Evolutionary conservation across 2,888 invertebrate species (phyloP).

Genomic region (Caenorhabditis panamensis): DNA sequence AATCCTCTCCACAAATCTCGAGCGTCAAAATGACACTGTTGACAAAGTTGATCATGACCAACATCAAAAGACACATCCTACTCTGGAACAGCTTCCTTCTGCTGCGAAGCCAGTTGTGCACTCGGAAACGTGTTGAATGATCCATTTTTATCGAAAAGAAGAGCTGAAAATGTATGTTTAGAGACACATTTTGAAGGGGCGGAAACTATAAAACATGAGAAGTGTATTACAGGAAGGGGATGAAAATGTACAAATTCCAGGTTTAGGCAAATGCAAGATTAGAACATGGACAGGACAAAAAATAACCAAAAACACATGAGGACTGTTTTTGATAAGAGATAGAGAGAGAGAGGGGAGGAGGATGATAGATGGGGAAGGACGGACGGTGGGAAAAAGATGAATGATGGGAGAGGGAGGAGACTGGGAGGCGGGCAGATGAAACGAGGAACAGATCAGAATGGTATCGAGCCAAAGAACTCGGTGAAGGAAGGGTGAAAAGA

Average conservation of each 20-base stretch:
- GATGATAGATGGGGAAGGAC: slow-evolving; percentile 2
- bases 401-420: slow-evolving; percentile 23
- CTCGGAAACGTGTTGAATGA: slow-evolving; percentile 64
- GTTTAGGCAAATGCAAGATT: slow-evolving; percentile 42
- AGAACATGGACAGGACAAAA: slow-evolving; percentile 5
- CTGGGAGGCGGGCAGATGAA: background rate
- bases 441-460: background rate
- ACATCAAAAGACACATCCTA: slow-evolving; percentile 60
- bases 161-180: slow-evolving; percentile 38
- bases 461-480: too few species aligned
- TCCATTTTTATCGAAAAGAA: slow-evolving; percentile 50
- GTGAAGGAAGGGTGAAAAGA: too few species aligned
- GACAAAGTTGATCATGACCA: slow-evolving; percentile 66
- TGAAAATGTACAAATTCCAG: background rate
- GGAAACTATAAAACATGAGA: slow-evolving; percentile 40
- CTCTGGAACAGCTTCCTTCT: slow-evolving; percentile 65
- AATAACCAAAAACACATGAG: slow-evolving; percentile 1
- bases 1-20: slow-evolving; percentile 66
- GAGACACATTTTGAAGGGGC: background rate
- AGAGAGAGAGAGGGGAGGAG: slow-evolving; percentile 7
- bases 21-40: slow-evolving; percentile 65
- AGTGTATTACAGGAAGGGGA: background rate
- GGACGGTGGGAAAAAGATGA: slow-evolving; percentile 25
- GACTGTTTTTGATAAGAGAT: slow-evolving; percentile 12
- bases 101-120: slow-evolving; percentile 64